phyloP scores from a whole-genome alignment of 2,113 vertebrate genomes.

The Gymnorhina tibicen region DNA sequence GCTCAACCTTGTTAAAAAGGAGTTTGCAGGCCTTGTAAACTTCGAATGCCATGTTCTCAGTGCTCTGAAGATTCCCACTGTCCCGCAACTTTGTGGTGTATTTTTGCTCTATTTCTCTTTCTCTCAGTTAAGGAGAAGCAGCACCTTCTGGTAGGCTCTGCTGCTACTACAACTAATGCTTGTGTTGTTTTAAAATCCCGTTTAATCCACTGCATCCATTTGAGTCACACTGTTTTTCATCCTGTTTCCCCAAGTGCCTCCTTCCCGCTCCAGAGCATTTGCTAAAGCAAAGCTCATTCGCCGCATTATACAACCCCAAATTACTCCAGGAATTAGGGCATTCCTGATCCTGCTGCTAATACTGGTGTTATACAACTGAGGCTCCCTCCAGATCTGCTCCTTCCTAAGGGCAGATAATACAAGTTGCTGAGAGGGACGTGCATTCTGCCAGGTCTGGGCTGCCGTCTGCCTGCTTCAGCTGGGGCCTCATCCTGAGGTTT shows the following conservation, averaged over 20 bases:
- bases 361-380: neutral
- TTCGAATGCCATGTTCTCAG: neutral
- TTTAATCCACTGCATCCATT: conserved; percentile 24
- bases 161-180: neutral
- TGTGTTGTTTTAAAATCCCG: conserved; percentile 26
- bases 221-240: neutral
- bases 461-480: accelerated
- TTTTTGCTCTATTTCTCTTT: conserved; percentile 35
- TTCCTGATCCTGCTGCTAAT: conserved; percentile 36
- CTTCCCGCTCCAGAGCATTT: neutral
- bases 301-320: neutral
- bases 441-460: neutral
- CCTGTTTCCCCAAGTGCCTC: neutral
- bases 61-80: neutral
- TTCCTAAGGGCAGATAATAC: neutral
- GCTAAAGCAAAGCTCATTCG: conserved; percentile 1
- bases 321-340: conserved; percentile 49
- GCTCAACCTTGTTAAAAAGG: conserved; percentile 9
- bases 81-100: neutral
- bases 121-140: neutral
- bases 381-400: neutral
- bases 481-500: neutral
- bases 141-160: neutral
- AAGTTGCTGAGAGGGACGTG: neutral
- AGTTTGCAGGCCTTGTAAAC: neutral